A percentile compares a stretch with the other conserved stretches of the same genome.
Evolutionary conservation across 2,888 invertebrate genomes (phyloP).

Genomic region (Eurois occulta): DNA sequence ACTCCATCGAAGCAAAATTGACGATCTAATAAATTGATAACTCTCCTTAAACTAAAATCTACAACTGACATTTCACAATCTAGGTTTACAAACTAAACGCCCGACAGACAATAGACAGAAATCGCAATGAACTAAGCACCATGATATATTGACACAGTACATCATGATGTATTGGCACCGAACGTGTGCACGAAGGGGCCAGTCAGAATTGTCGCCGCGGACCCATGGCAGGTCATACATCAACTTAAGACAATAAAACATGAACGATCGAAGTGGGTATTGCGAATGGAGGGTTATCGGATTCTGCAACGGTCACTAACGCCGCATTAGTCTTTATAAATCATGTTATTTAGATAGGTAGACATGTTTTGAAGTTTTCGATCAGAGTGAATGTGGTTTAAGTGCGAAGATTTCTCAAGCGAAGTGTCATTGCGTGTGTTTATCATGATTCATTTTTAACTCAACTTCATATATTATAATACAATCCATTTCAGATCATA

Average conservation of each 20-base stretch:
- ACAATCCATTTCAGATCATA: too few species aligned
- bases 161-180: conserved; percentile 56
- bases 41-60: neutral
- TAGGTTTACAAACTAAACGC: conserved; percentile 4
- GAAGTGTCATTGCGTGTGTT: neutral
- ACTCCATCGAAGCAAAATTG: neutral
- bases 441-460: too few species aligned
- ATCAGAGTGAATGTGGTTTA: conserved; percentile 13
- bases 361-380: conserved; percentile 34
- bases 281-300: conserved; percentile 61
- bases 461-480: too few species aligned
- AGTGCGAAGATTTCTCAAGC: neutral
- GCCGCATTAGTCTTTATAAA: conserved; percentile 61
- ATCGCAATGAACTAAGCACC: conserved; percentile 59
- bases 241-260: conserved; percentile 70
- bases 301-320: conserved; percentile 59
- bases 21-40: neutral
- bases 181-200: conserved; percentile 61
- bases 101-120: conserved; percentile 50
- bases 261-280: conserved; percentile 58
- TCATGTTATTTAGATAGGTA: conserved; percentile 49
- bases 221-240: conserved; percentile 64
- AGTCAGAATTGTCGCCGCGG: conserved; percentile 64
- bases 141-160: conserved; percentile 55
- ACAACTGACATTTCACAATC: conserved; percentile 22